phyloP scores from a whole-genome alignment of 2,888 invertebrate genomes.

The Hartigia nigra region DNA sequence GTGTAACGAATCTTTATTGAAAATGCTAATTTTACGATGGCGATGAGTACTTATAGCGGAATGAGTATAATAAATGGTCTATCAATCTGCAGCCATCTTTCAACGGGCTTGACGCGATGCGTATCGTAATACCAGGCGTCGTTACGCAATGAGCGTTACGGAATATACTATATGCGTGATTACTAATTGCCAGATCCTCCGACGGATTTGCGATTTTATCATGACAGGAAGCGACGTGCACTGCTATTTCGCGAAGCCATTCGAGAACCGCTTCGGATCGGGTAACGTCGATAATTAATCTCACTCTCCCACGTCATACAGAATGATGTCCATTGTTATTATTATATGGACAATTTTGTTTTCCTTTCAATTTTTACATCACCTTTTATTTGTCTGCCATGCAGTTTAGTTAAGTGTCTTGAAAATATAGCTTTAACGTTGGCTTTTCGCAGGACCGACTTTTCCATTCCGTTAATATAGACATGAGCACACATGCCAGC shows the following conservation, averaged over 20 bases:
- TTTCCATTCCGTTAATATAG: constrained; percentile 42
- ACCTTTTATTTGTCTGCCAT: too few species aligned
- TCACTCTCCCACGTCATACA: not conserved
- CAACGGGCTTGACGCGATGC: constrained; percentile 5
- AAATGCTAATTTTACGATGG: not conserved
- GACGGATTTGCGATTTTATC: constrained; percentile 54
- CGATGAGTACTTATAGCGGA: not conserved
- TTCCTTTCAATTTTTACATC: not conserved
- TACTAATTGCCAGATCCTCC: constrained; percentile 55
- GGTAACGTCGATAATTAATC: not conserved
- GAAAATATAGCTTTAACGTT: too few species aligned
- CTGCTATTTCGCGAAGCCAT: constrained; percentile 32
- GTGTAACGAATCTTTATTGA: not conserved
- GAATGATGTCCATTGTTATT: not conserved
- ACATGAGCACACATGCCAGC: constrained; percentile 46
- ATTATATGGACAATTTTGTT: not conserved
- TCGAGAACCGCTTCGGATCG: constrained; percentile 17
- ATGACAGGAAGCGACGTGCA: constrained; percentile 47
- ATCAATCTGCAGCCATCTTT: not conserved
- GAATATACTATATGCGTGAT: constrained; percentile 56
- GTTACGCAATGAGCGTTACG: constrained; percentile 58
- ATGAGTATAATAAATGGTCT: not conserved
- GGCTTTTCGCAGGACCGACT: too few species aligned
- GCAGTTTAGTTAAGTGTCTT: too few species aligned
- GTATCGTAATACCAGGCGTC: constrained; percentile 12